Base-by-base conservation (phyloP, 2,113 vertebrate genomes). In the Propithecus coquereli region DNA sequence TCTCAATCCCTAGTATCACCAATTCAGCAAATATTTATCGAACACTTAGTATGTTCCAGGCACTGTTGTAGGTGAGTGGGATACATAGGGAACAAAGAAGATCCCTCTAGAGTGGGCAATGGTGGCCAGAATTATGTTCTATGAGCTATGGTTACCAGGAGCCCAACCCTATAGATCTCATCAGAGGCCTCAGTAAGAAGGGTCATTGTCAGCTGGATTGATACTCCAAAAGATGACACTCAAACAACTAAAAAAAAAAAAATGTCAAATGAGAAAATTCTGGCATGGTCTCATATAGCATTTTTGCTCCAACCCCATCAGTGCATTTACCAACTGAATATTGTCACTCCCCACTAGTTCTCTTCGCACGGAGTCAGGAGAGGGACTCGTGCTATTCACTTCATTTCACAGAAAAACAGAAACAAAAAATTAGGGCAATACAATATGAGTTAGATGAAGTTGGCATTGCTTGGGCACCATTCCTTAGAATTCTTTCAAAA, bases 401-500 rank as follows among this genome's bases (percentile, higher is more conserved):
- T 68, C 22, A 61, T 90, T 88, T 96, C 59, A 57, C n/a, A 57
- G 68, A n/a, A 76, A 34, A 85, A 30, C 3, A 45, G 45, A 86
- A 66, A 40, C 20, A 68, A n/a, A 9, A 80, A 32, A 17, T 66
- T 25, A 37, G 3, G 20, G 9, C 5, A 40, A 45, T 59, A 47
- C 68, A 83, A 65, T 76, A 83, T 43, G 52, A 81, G 43, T 73
- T 50, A 65, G 32, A 61, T 76, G 61, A 88, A 66, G 47, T 81
- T 43, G 34, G 27, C 37, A 16, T 45, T 23, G 3, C 73, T 76
- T 47, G 32, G 85, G 50, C 16, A 5, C 37, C 70, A n/a, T 37
- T 82, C 70, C 88, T 85, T 63, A 43, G 43, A 84, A 90, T 92
- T 83, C 94, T 91, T 86, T 92, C 8, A 54, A 90, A 94, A 70